Base-by-base conservation (phyloP, 2,888 invertebrate genomes). In the Cheilosia urbana region DNA sequence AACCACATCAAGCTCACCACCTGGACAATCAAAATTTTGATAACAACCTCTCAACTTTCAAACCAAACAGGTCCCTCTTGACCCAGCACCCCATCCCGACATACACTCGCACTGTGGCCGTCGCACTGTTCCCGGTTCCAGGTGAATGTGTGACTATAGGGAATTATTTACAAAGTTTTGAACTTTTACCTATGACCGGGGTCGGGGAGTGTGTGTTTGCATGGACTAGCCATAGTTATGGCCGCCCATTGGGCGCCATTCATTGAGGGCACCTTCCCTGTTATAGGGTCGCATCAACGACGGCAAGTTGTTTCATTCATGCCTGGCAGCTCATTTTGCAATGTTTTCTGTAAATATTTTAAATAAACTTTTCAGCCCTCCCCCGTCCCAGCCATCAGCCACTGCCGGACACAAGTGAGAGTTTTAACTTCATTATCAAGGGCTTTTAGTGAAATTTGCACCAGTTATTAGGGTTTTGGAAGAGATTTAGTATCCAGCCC, bases 311-410 rank as follows among this genome's bases (percentile, higher is more conserved):
- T 24, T 42, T 60, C 60, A 45, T 27, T 19, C 58, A 60, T 49
- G 51, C 34, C 53, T 37, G 51, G 11, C 49, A 68, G 55, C 69
- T 69, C 58, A 58, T 69, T 73, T 80, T 37, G 51, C 66, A 77
- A 80, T 85, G 76, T 81, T 85, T 76, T 72, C 76, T 72, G 85
- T 72, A 85, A 85, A 85, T 85, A 85, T 85, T 85, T 85, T 76
- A 80, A 80, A 81, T 72, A 80, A 85, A 85, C 85, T 85, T 81
- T 81, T 21, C 49, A 17, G 2, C 21, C 27, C 49, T 30, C 30
- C 51, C 51, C 15, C 51, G 1, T 51, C 21, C 24, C 11, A 15
- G 0, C 1, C 11, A 13, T 13, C 11, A 13, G 5, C 11, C 15
- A 13, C 11, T 11, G 27, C 19, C 19, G 51, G 68, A 68, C 58